Base-by-base conservation (phyloP, 2,888 invertebrate genomes). In the Melanophora roralis region DNA sequence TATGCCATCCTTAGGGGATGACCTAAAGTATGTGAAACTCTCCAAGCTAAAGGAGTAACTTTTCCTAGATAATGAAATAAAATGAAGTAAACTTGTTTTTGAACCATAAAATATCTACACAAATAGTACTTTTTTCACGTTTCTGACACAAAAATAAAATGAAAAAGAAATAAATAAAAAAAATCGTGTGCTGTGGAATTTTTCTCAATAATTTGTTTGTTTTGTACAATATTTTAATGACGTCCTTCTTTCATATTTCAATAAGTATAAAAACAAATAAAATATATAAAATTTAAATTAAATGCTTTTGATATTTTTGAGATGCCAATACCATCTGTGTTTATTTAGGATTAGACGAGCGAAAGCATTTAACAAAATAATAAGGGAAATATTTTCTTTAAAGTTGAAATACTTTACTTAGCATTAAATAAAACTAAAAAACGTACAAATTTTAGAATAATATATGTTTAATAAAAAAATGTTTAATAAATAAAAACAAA, bases 291-390 rank as follows among this genome's bases (percentile, higher is more conserved):
- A 43, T 65, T 74, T 65, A 67, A 65, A 47, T 65, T 23, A 59
- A 65, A 57, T 65, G 55, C 45, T 36, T 72, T 72, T 34, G 27
- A 27, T 8, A 4, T 16, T 49, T 38, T 69, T 59, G 36, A 74
- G 74, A 40, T 65, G 74, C 74, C 74, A 74, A 74, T 59, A 74
- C 51, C 74, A 74, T 65, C 74, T 74, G 74, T 40, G 47, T 74
- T 21, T 34, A 11, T 59, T 36, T 1, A 11, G 38, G 38, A 36
- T 65, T 65, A 51, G 9, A 21, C 36, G 19, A 11, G 9, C 19
- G 21, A 6, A 60, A 14, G 19, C 12, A n/a, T 36, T 6, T 36
- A 19, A 57, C 19, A 1, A 21, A 45, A 5, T 12, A 12, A 1
- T 12, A 38, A 38, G 4, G 2, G 38, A 38, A 38, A n/a, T 0